Base-by-base conservation (phyloP, 2,888 invertebrate species). In the Hydrotaea diabolus region DNA sequence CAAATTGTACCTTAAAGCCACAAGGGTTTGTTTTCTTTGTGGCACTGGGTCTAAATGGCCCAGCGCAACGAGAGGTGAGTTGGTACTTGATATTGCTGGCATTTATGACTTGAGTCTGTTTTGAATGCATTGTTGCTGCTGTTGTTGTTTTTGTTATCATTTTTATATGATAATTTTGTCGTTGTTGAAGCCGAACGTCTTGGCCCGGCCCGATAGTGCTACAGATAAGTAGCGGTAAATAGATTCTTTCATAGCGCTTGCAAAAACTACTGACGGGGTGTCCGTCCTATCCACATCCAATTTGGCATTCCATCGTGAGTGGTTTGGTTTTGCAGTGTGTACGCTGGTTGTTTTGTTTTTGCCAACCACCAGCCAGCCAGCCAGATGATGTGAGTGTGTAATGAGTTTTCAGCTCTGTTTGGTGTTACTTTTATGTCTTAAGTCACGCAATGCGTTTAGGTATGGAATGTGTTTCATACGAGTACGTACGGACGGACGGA, bases 391-490 rank as follows among this genome's bases (percentile, higher is more conserved):
- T 73, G 43, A 73, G 73, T 85, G 49, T 81, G 57, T 79, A 81
- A 79, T 85, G 79, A 69, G 73, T 81, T 81, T 82, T 73, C 73
- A 59, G 46, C 82, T 82, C n/a, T 57, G 77, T 85, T 85, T 80
- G 81, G 59, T 76, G 69, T 69, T 69, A 69, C 46, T 84, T 83
- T 85, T 84, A 84, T 84, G 81, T 78, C 75, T 84, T 84, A 0
- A 64, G 85, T 82, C 85, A 85, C 85, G 85, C 85, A 85, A 85
- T 82, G 82, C 85, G 82, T 85, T 85, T 80, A 79, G 66, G 69
- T 62, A 11, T 26, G 49, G 43, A 46, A 76, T 84, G 53, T 64
- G 15, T 19, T n/a, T n/a, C n/a, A n/a, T n/a, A n/a, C n/a, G n/a
- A n/a, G n/a, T n/a, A 72, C 43, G 21, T 62, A 31, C 31, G 3